Conservation (phyloP, 2,888 invertebrate species). For the Suillia variegata region DNA sequence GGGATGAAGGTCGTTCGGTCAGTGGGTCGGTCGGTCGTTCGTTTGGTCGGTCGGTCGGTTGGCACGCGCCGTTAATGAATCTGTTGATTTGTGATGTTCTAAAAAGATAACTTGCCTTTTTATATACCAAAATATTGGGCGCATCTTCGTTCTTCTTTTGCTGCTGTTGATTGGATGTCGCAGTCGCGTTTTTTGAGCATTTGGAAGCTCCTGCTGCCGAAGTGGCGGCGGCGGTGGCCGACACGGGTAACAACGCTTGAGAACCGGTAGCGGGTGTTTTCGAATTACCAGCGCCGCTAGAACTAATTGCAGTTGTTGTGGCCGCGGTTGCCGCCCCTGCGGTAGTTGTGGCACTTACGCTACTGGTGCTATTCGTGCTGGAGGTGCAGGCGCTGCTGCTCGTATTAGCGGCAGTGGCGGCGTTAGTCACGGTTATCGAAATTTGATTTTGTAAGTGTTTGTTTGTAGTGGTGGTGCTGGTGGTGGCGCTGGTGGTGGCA, state of each 20-base stretch:
- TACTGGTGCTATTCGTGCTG: constrained; percentile 9
- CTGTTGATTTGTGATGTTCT: constrained; percentile 2
- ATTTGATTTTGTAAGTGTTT: constrained; percentile 24
- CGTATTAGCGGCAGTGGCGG: background rate
- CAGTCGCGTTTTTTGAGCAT: no score
- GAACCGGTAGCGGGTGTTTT: background rate
- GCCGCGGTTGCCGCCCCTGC: background rate
- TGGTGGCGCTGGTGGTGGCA: constrained; percentile 35
- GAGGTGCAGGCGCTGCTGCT: constrained; percentile 1
- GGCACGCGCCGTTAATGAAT: background rate
- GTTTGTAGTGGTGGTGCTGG: constrained; percentile 30
- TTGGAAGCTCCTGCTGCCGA: no score
- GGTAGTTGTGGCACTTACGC: background rate
- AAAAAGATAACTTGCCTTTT: constrained; percentile 83
- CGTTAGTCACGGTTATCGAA: no score
- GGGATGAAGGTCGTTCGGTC: background rate
- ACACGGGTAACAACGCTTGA: background rate
- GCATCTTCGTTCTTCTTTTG: constrained; percentile 70
- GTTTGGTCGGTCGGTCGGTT: background rate
- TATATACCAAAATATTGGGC: constrained; percentile 87
- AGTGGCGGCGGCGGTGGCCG: no score
- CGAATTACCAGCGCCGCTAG: background rate
- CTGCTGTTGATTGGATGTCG: constrained; percentile 28
- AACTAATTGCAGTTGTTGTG: background rate
- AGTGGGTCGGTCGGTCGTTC: background rate